phyloP scores from a whole-genome alignment of 1,140 invertebrate species.

The Brachionus asplanchnoidis region DNA sequence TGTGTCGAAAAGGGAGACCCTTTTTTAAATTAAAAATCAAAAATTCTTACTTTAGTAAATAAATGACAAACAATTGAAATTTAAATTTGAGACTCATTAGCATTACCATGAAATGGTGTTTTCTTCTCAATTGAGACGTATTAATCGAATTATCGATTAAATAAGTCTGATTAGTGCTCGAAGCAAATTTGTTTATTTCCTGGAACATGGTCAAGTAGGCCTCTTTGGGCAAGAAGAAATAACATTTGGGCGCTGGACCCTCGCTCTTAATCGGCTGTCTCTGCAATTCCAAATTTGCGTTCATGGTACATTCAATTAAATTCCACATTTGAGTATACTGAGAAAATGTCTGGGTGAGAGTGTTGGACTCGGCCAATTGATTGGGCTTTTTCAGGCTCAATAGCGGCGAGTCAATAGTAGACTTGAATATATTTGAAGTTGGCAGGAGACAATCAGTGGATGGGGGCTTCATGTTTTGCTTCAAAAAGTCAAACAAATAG shows the following conservation, averaged over 20 bases:
- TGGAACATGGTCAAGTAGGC: slow-evolving; percentile 39
- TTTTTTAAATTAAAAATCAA: background rate
- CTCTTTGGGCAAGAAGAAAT: slow-evolving; percentile 24
- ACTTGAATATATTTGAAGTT: slow-evolving; percentile 29
- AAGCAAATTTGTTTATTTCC: slow-evolving; percentile 29
- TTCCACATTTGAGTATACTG: slow-evolving; percentile 41
- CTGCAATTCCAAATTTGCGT: slow-evolving; percentile 10
- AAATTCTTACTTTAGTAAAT: slow-evolving; percentile 26
- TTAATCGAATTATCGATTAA: slow-evolving; percentile 28
- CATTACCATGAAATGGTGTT: slow-evolving; percentile 41
- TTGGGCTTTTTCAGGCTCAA: slow-evolving; percentile 24
- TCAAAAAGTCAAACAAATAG: slow-evolving; percentile 25
- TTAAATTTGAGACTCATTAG: slow-evolving; percentile 40
- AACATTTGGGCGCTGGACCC: background rate
- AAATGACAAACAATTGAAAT: slow-evolving; percentile 34
- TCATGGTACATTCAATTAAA: slow-evolving; percentile 30
- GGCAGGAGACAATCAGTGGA: background rate
- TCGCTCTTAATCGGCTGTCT: background rate
- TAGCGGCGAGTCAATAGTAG: background rate
- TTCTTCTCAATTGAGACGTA: slow-evolving; percentile 27
- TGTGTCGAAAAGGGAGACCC: no score
- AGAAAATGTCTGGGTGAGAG: slow-evolving; percentile 24
- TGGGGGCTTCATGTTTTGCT: background rate
- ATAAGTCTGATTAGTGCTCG: slow-evolving; percentile 39
- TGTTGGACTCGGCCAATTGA: slow-evolving; percentile 27